Base-by-base conservation (phyloP, 2,797 vertebrate species). In the Cossypha polioptera region DNA sequence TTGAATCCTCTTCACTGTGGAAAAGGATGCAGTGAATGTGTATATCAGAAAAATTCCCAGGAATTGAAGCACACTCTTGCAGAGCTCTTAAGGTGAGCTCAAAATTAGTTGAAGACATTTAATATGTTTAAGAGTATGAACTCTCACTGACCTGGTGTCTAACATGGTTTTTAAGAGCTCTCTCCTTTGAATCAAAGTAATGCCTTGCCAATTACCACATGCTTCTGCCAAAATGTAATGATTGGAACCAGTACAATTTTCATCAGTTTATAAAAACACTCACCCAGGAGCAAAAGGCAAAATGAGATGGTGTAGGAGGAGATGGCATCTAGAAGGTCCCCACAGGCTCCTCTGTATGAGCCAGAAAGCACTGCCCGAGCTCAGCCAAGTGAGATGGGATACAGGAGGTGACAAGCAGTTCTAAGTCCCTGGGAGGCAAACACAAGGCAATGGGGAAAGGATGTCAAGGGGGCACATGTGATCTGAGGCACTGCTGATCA, bases 221-320 rank as follows among this genome's bases (percentile, higher is more conserved):
- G 31, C 65, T 80, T 88, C 87, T 83, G 94, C 82, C 87, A 90
- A 91, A 91, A 74, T n/a, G 61, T 28, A 65, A 48, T 24, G 24
- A 40, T 40, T 87, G 11, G 61, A 74, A 58, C 17, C 53, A 43
- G 72, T 28, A 58, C 16, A 68, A 75, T 77, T 91, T 50, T 94
- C 18, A 63, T 86, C 75, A 65, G 16, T 88, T 94, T 90, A 35
- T 86, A 36, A 50, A 65, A 92, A 43, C 16, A 2, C 19, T 62
- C 10, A 2, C 35, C 48, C 5, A 72, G 57, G 26, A 88, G 20
- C 0, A 0, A 72, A 77, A 68, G 38, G 57, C 45, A 62, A 59
- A 71, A 62, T 80, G 58, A 71, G 68, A 47, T 47, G 62, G 35
- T 67, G 53, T 18, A 65, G 81, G 48, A 65, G 81, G 48, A 75